These are phyloP conservation scores for Halesus radiatus DNA, from an alignment of 1,140 invertebrate species.

Conservation along the genomic window DNA sequence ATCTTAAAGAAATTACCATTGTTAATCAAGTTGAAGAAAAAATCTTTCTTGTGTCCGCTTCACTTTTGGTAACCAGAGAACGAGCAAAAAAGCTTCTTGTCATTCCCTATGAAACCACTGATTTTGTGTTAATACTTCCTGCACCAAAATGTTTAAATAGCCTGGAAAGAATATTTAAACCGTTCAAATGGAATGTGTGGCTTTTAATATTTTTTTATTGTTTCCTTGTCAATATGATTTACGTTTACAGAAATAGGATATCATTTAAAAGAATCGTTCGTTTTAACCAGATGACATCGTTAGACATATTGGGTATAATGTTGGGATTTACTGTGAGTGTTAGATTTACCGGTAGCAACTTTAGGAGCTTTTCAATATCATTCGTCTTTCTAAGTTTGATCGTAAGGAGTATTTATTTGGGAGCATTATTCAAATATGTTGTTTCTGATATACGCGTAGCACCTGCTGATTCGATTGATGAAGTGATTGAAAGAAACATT, in stretches of 20 bases:
- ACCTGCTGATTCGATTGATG: neutral
- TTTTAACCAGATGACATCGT: neutral
- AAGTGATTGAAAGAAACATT: neutral
- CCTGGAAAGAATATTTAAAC: slow-evolving; percentile 8
- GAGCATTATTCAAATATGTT: neutral
- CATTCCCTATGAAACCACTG: neutral
- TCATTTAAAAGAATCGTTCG: too few species aligned
- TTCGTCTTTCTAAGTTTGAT: neutral
- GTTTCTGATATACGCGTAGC: neutral
- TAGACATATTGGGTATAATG: slow-evolving; percentile 10
- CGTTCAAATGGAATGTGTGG: neutral
- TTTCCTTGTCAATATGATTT: too few species aligned
- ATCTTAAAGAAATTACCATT: too few species aligned
- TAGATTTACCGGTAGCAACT: neutral
- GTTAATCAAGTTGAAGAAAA: neutral
- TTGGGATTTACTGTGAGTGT: neutral
- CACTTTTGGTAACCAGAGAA: neutral
- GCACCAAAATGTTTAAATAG: neutral
- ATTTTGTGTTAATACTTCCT: neutral
- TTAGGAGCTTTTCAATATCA: neutral
- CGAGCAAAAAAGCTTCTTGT: neutral
- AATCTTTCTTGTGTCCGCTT: neutral
- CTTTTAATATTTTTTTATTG: neutral
- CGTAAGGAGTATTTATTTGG: slow-evolving; percentile 9
- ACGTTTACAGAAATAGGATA: too few species aligned